phyloP scores from a whole-genome alignment of 2,888 invertebrate genomes.

The Malthinus flaveolus region DNA sequence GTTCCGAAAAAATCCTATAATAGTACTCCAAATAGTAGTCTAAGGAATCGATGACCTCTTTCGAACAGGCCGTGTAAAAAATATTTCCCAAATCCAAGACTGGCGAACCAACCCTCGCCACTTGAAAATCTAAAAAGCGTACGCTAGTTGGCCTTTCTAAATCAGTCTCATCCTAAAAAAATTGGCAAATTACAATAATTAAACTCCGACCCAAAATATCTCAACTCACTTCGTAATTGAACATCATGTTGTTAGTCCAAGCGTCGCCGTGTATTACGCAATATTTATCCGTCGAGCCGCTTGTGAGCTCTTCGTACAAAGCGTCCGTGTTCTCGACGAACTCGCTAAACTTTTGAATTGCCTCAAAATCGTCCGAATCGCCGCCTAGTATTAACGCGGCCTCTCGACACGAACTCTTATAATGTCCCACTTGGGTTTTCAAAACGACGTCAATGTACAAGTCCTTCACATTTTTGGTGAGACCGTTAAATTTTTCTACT shows the following conservation, averaged over 20 bases:
- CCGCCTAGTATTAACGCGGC: too few relatives aligned
- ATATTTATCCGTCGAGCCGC: neutral
- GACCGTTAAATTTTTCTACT: neutral
- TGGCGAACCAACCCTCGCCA: slow-evolving; percentile 33
- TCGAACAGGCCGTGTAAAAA: slow-evolving; percentile 43
- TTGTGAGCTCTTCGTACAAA: neutral
- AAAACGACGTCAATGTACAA: too few relatives aligned
- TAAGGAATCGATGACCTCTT: slow-evolving; percentile 39
- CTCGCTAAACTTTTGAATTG: too few relatives aligned
- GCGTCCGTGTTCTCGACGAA: neutral
- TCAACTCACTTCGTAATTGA: slow-evolving; percentile 8
- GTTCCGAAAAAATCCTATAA: slow-evolving; percentile 39
- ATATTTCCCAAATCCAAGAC: slow-evolving; percentile 46
- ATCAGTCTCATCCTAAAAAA: neutral
- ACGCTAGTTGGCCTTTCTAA: neutral
- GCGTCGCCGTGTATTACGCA: slow-evolving; percentile 8
- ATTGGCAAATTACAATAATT: neutral
- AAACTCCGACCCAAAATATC: neutral
- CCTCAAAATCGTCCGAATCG: too few relatives aligned
- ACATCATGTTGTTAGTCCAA: slow-evolving; percentile 16
- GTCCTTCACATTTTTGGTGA: neutral
- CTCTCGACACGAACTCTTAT: too few relatives aligned
- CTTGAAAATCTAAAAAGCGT: slow-evolving; percentile 39
- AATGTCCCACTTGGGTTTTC: too few relatives aligned
- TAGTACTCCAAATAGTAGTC: slow-evolving; percentile 44